Percentiles rank a stretch among this genome's conserved stretches.
These are phyloP conservation scores for Tiaroga cobitis DNA, from an alignment of 2,797 vertebrate species.

Conservation along the genomic window DNA sequence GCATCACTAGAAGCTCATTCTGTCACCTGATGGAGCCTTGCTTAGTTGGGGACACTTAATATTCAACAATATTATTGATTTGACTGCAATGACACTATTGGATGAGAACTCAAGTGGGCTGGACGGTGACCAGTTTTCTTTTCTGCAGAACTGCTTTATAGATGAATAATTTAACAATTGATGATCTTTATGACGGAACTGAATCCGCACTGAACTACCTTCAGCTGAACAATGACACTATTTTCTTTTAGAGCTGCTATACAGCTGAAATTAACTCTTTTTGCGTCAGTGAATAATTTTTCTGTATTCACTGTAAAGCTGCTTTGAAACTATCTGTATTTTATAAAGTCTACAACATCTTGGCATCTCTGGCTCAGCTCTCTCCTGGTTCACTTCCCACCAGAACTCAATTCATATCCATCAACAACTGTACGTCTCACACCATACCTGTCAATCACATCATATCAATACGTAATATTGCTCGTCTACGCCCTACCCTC, in stretches of 20 bases:
- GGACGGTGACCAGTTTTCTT: not conserved
- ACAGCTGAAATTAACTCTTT: not conserved
- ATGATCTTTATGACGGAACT: not conserved
- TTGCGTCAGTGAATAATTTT: not conserved
- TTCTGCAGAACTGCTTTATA: not conserved
- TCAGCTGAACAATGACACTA: not conserved
- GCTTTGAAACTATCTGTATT: not conserved
- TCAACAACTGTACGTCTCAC: too few species aligned
- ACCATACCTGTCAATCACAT: too few species aligned
- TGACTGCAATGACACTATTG: not conserved
- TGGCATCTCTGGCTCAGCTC: too few species aligned
- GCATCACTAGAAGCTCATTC: not conserved
- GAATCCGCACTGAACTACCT: not conserved
- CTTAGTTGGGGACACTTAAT: not conserved
- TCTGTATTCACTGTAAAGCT: not conserved
- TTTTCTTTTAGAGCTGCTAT: not conserved
- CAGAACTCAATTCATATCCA: too few species aligned
- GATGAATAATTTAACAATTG: not conserved
- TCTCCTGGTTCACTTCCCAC: too few species aligned
- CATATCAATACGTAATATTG: too few species aligned
- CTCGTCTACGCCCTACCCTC: too few species aligned
- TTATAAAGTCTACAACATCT: too few species aligned
- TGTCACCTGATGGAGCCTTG: too few species aligned
- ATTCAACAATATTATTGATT: not conserved
- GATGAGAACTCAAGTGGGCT: not conserved